Evolutionary conservation across 2,797 vertebrate species (phyloP).

Genomic region (Tamandua tetradactyla): DNA sequence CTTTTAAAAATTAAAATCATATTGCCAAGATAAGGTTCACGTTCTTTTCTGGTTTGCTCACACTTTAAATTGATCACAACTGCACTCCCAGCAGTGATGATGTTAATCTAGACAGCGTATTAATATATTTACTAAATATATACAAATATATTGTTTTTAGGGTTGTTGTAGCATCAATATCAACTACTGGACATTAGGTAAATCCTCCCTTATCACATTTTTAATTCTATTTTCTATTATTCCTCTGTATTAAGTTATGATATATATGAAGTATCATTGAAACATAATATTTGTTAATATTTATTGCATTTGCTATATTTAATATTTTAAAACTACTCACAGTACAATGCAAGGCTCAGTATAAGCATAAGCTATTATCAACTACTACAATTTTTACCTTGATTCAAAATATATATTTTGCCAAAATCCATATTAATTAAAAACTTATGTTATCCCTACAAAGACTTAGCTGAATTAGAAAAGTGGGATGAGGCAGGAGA

Average conservation of each 20-base stretch:
- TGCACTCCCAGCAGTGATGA: conserved; percentile 61
- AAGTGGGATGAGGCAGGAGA: neutral
- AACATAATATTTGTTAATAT: conserved; percentile 58
- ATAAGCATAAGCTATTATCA: neutral
- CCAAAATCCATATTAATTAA: conserved; percentile 45
- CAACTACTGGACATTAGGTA: conserved; percentile 49
- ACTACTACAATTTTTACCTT: conserved; percentile 1
- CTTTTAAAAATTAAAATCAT: conserved; percentile 74
- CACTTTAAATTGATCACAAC: conserved; percentile 60
- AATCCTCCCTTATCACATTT: conserved; percentile 69
- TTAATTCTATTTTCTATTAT: conserved; percentile 63
- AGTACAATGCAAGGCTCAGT: neutral
- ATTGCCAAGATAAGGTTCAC: conserved; percentile 39
- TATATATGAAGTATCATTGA: conserved; percentile 21
- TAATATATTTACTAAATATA: conserved; percentile 71
- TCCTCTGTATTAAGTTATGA: conserved; percentile 57
- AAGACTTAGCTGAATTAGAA: neutral
- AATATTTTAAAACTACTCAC: conserved; percentile 48
- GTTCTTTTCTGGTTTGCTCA: conserved; percentile 33
- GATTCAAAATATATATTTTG: conserved; percentile 12
- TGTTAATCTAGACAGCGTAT: conserved; percentile 47
- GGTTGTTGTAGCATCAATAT: conserved; percentile 28
- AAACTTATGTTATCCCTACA: neutral
- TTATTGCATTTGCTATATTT: conserved; percentile 76
- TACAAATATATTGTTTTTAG: conserved; percentile 46